These are phyloP conservation scores for Thalassoma bifasciatum DNA, from an alignment of 2,113 vertebrate genomes.

Conservation along the genomic window DNA sequence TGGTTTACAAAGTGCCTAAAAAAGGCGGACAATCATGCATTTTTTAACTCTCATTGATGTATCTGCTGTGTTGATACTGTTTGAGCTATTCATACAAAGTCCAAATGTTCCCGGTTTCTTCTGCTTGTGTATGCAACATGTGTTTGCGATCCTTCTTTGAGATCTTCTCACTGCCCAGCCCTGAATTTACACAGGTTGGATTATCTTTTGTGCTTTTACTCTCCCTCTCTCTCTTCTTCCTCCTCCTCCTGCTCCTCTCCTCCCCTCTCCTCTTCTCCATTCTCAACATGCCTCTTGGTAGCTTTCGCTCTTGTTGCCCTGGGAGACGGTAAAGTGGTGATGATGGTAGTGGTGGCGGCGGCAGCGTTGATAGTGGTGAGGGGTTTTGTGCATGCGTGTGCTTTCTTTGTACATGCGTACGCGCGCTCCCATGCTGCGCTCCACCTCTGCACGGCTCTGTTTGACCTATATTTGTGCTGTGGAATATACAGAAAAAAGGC, in stretches of 20 bases:
- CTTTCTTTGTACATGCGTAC: slow-evolving; percentile 50
- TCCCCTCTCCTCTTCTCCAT: slow-evolving; percentile 38
- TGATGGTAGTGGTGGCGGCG: slow-evolving; percentile 11
- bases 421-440: slow-evolving; percentile 10
- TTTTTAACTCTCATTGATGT: no score
- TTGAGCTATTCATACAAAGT: not conserved
- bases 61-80: no score
- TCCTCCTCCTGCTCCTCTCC: slow-evolving; percentile 30
- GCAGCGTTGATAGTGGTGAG: not conserved
- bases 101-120: not conserved
- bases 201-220: slow-evolving; percentile 47
- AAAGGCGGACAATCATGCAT: no score
- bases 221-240: not conserved
- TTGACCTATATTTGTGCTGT: slow-evolving; percentile 66
- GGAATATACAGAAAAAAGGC: slow-evolving; percentile 35
- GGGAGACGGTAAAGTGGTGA: slow-evolving; percentile 69
- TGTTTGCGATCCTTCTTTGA: not conserved
- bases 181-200: slow-evolving; percentile 27
- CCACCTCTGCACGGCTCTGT: slow-evolving; percentile 39
- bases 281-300: slow-evolving; percentile 60
- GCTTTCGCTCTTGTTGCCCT: slow-evolving; percentile 72
- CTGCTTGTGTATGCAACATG: no score
- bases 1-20: no score
- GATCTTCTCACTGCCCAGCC: not conserved
- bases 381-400: slow-evolving; percentile 34